Base-by-base conservation (phyloP, 2,888 invertebrate species). In the Resseliella maxima region DNA sequence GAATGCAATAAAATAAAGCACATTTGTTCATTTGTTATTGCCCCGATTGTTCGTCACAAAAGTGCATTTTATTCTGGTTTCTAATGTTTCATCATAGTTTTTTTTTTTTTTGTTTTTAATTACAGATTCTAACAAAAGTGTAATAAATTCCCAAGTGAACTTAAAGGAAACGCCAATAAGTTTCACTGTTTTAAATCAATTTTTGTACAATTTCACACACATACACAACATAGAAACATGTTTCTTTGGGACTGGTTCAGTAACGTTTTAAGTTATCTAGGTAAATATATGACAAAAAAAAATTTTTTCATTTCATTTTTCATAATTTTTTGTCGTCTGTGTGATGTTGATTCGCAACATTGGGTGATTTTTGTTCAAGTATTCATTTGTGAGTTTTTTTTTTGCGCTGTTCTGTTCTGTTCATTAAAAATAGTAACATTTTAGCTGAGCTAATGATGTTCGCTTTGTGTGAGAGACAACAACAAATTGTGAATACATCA, bases 191-290 rank as follows among this genome's bases (percentile, higher is more conserved):
- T 31, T 27, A 31, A 31, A 59, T 59, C 31, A 35, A 31, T 24
- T 72, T 72, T 72, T 72, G 72, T 72, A 72, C 18, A 6, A 31
- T 72, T 72, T 72, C 72, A 72, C 72, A 72, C 59, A 59, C 18
- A 31, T 31, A 72, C 72, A 72, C 31, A 31, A 72, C 72, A 72
- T 72, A 72, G 3, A 72, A 72, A n/a, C 72, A 97, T 98, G 97
- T 97, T 98, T 93, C 95, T 98, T 93, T 96, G 96, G 96, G 97
- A 97, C 92, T 98, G 97, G 97, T 96, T 98, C 91, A 96, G 97
- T 91, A 97, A 97, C 90, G 97, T 97, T 90, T 93, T 98, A 90
- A 97, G 97, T 91, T 97, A 96, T 92, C 94, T 98, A 91, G 97
- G 97, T 97, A 91, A 95, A 95, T 93, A 59, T 72, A 50, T 72